Percentiles rank a stretch among this genome's conserved stretches.
These are phyloP conservation scores for Podargus strigoides DNA, from an alignment of 2,797 vertebrate genomes.

Conservation along the genomic window DNA sequence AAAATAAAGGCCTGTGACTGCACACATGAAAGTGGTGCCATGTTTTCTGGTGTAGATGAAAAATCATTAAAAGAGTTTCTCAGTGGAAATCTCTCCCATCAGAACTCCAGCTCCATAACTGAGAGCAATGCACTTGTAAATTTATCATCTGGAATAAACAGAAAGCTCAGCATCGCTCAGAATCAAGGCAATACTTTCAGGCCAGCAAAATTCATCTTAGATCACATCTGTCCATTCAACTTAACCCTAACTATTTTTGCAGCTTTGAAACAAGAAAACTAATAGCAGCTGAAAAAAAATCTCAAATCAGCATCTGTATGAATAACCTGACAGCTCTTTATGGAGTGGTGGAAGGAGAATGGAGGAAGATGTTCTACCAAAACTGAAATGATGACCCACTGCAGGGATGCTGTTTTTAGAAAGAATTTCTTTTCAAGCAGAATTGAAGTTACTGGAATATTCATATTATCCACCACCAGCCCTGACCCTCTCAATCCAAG, in stretches of 20 bases:
- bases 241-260: conserved; percentile 19
- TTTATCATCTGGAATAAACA: not conserved
- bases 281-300: conserved; percentile 46
- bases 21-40: not conserved
- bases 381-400: conserved; percentile 28
- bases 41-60: not conserved
- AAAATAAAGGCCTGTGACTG: not conserved
- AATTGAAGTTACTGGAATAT: conserved; percentile 36
- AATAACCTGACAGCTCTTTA: conserved; percentile 16
- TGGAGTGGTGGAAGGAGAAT: not conserved
- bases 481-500: conserved; percentile 12
- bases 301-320: conserved; percentile 12
- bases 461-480: not conserved
- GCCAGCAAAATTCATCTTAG: not conserved
- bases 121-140: not conserved
- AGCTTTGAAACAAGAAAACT: conserved; percentile 34
- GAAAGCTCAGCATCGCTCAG: conserved; percentile 23
- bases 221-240: not conserved
- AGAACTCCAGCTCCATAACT: not conserved
- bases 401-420: conserved; percentile 20
- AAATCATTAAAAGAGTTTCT: not conserved
- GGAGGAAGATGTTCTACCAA: conserved; percentile 16
- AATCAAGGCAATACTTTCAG: not conserved
- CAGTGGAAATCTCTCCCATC: not conserved
- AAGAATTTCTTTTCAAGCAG: conserved; percentile 35